Percentiles rank a stretch among this genome's conserved stretches.
Evolutionary conservation across 2,888 invertebrate genomes (phyloP).

Genomic region (Orthosia cruda): DNA sequence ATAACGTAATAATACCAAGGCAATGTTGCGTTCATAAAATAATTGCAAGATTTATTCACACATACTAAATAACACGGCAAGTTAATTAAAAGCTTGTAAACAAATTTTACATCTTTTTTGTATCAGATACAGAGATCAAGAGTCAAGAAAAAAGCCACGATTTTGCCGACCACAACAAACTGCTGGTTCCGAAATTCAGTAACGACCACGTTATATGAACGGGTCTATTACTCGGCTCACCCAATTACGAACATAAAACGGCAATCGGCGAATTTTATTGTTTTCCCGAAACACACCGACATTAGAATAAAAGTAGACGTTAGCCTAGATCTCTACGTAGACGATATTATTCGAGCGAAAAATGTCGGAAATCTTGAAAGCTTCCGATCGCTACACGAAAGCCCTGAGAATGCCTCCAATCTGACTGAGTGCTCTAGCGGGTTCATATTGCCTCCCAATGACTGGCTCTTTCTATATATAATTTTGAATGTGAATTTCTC

Average conservation of each 20-base stretch:
- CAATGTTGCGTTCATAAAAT: background rate
- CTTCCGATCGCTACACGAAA: slow-evolving; percentile 81
- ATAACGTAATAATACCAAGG: background rate
- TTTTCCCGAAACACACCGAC: slow-evolving; percentile 43
- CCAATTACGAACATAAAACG: slow-evolving; percentile 43
- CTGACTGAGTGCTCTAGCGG: slow-evolving; percentile 84
- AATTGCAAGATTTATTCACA: too few relatives aligned
- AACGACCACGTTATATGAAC: slow-evolving; percentile 1
- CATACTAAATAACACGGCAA: too few relatives aligned
- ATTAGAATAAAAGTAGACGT: slow-evolving; percentile 58
- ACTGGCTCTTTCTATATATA: slow-evolving; percentile 74
- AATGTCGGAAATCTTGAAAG: slow-evolving; percentile 83
- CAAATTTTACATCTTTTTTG: background rate
- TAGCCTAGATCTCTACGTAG: slow-evolving; percentile 59
- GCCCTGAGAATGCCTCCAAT: slow-evolving; percentile 81
- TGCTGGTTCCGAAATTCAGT: slow-evolving; percentile 5
- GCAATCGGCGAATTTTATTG: slow-evolving; percentile 49
- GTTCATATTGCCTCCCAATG: slow-evolving; percentile 78
- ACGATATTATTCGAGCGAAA: slow-evolving; percentile 72
- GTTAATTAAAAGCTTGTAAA: too few relatives aligned
- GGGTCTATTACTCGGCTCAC: slow-evolving; percentile 11
- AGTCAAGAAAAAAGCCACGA: background rate
- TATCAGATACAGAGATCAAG: background rate
- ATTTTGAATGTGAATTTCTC: slow-evolving; percentile 73
- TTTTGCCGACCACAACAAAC: background rate